Evolutionary conservation across 1,140 invertebrate species (phyloP).

Genomic region (Himalopsyche phryganea): DNA sequence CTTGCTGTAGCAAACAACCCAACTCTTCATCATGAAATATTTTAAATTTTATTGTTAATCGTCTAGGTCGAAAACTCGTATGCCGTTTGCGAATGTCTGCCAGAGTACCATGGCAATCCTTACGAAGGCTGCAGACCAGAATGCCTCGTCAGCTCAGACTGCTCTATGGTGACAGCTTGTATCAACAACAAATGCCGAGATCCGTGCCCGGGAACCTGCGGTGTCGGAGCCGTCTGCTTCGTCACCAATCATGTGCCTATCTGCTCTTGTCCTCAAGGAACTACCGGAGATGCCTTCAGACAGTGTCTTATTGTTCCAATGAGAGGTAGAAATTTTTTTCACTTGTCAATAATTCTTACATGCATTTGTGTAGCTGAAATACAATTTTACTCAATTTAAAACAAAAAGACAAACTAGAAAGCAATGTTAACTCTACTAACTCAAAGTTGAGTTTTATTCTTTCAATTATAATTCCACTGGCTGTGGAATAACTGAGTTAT

Average conservation of each 20-base stretch:
- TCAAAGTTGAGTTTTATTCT: neutral
- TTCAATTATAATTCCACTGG: neutral
- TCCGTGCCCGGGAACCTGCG: constrained; percentile 62
- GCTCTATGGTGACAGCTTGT: constrained; percentile 53
- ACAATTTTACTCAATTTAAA: no score
- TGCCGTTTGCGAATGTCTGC: constrained; percentile 65
- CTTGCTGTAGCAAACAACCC: no score
- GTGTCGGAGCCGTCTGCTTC: constrained; percentile 61
- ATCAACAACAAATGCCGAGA: constrained; percentile 58
- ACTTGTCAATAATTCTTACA: no score
- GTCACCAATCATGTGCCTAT: constrained; percentile 66
- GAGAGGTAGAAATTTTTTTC: constrained; percentile 13
- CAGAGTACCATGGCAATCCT: constrained; percentile 77
- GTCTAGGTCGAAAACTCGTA: constrained; percentile 39
- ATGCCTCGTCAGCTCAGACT: constrained; percentile 57
- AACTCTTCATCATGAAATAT: no score
- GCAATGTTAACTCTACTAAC: no score
- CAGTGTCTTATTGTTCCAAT: constrained; percentile 48
- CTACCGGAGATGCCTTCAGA: constrained; percentile 70
- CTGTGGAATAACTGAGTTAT: no score
- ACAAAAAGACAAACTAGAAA: no score
- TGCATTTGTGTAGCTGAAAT: no score
- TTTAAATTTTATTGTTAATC: no score
- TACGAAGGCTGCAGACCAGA: constrained; percentile 63
- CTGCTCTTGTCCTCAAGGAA: constrained; percentile 70